Evolutionary conservation across 2,888 invertebrate genomes (phyloP).

Genomic region (Argyra leucocephala): DNA sequence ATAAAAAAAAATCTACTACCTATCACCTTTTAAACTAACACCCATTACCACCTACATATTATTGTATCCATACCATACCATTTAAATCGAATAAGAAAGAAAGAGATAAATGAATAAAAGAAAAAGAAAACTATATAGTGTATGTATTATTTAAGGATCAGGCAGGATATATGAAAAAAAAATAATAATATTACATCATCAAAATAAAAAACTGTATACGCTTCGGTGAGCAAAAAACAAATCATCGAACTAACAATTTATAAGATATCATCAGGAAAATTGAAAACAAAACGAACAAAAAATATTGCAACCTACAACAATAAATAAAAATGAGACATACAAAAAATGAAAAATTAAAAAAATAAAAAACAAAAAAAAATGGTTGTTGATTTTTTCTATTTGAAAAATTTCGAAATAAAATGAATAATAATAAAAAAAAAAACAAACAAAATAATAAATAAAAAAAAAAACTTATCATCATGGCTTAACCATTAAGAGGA

Average conservation of each 20-base stretch:
- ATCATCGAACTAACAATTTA: neutral
- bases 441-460: neutral
- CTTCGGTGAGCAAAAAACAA: conserved; percentile 1
- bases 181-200: neutral
- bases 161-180: neutral
- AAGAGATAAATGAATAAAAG: neutral
- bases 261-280: neutral
- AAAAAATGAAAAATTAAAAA: neutral
- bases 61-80: neutral
- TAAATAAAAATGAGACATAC: neutral
- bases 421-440: no score
- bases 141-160: neutral
- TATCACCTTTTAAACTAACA: neutral
- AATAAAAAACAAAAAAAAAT: neutral
- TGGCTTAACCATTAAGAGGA: neutral
- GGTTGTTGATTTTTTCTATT: neutral
- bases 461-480: neutral
- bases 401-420: neutral
- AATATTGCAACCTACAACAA: neutral
- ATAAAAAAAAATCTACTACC: neutral
- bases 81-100: no score
- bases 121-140: no score
- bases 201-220: neutral
- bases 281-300: neutral
- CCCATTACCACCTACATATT: neutral